phyloP scores from a whole-genome alignment of 2,113 vertebrate species.

The Thryonomys swinderianus region DNA sequence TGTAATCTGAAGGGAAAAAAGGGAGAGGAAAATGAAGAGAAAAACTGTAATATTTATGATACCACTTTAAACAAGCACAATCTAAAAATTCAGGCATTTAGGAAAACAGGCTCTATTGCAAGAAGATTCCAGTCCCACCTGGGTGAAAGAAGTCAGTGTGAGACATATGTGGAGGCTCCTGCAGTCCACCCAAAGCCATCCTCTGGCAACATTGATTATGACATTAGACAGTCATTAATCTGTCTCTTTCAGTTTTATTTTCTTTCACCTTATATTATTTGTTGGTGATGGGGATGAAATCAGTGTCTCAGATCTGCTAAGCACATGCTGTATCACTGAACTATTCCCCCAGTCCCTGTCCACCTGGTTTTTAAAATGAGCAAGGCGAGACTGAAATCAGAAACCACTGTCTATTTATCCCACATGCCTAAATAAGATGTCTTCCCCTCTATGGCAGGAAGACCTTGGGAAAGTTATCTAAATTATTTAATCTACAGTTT shows the following conservation, averaged over 20 bases:
- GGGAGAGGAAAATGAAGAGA: not conserved
- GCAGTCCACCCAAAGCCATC: not conserved
- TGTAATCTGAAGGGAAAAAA: not conserved
- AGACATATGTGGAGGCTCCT: not conserved
- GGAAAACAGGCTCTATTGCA: not conserved
- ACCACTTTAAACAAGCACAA: not conserved
- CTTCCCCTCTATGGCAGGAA: not conserved
- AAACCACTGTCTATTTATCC: not conserved
- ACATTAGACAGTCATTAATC: not conserved
- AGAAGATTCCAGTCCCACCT: not conserved
- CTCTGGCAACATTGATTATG: not conserved
- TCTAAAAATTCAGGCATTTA: slow-evolving; percentile 1
- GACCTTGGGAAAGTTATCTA: not conserved
- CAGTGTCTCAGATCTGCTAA: not conserved
- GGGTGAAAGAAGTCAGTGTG: not conserved
- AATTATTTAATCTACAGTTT: not conserved
- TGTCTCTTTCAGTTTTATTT: not conserved
- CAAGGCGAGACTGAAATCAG: not conserved
- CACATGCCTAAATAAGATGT: not conserved
- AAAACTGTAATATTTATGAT: not conserved
- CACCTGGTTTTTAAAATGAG: not conserved
- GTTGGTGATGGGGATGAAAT: not conserved
- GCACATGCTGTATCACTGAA: not conserved
- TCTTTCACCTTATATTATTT: not conserved
- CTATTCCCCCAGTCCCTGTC: not conserved